A percentile compares a stretch with the other conserved stretches of the same genome.
Conservation (phyloP, 2,888 invertebrate species). For the Perizoma flavofasciatum region DNA sequence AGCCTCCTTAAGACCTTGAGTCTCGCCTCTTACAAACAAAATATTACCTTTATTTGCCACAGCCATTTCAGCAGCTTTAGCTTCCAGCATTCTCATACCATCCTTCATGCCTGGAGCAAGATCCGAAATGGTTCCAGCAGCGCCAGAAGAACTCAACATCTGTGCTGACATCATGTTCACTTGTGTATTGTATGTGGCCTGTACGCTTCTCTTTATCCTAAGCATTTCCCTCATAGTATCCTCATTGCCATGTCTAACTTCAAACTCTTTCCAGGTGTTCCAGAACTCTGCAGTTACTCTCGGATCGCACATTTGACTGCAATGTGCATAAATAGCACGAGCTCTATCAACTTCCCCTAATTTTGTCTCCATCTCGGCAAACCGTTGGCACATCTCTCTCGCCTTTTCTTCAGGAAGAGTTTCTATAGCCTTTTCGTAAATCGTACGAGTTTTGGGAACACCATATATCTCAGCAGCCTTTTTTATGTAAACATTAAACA, state of each 20-base stretch:
- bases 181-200: slow-evolving; percentile 99
- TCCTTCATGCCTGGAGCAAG: slow-evolving; percentile 91
- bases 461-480: slow-evolving; percentile 99
- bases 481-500: slow-evolving; percentile 99
- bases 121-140: slow-evolving; percentile 88
- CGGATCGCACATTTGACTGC: slow-evolving; percentile 99
- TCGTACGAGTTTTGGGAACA: slow-evolving; percentile 97
- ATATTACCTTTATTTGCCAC: slow-evolving; percentile 85
- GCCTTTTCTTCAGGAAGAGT: slow-evolving; percentile 94
- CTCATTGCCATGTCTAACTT: slow-evolving; percentile 99
- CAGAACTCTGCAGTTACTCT: slow-evolving; percentile 97
- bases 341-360: slow-evolving; percentile 99
- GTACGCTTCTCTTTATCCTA: slow-evolving; percentile 97
- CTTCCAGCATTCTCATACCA: slow-evolving; percentile 95
- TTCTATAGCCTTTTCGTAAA: slow-evolving; percentile 99
- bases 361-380: slow-evolving; percentile 99
- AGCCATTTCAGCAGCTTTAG: slow-evolving; percentile 90
- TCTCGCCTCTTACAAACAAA: slow-evolving; percentile 94
- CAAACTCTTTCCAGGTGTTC: slow-evolving; percentile 99
- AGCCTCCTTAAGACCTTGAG: slow-evolving; percentile 88
- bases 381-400: slow-evolving; percentile 97
- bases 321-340: slow-evolving; percentile 98
- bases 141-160: slow-evolving; percentile 92
- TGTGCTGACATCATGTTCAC: slow-evolving; percentile 99
- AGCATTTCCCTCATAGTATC: slow-evolving; percentile 99